Evolutionary conservation across 2,113 vertebrate species (phyloP).

Genomic region (Eretmodus cyanostictus): DNA sequence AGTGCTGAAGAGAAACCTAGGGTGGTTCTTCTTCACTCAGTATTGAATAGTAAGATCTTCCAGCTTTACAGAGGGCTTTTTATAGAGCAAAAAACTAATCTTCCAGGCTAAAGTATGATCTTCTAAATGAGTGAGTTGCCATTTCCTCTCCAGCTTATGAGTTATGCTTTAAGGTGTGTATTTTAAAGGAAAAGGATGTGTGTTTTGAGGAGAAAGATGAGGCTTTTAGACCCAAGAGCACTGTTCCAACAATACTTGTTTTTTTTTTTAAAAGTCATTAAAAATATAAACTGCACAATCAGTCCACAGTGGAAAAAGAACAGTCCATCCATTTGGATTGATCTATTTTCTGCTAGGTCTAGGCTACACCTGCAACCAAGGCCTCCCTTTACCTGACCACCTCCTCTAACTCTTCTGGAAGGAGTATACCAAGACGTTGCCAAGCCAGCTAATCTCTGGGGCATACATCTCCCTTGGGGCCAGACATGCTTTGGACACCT

Average conservation of each 20-base stretch:
- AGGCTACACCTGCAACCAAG: neutral
- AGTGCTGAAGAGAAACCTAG: neutral
- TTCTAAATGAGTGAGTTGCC: neutral
- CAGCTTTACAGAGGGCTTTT: neutral
- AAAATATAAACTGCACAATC: neutral
- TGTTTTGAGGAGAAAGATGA: neutral
- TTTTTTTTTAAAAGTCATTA: neutral
- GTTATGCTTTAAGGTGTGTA: neutral
- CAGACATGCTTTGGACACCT: neutral
- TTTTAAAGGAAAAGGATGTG: neutral
- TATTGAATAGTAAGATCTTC: neutral
- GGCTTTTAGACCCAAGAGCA: neutral
- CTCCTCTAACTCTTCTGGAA: neutral
- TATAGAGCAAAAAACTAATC: neutral
- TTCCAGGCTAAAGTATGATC: neutral
- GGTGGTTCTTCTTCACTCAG: neutral
- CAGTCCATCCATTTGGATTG: neutral
- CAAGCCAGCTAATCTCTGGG: neutral
- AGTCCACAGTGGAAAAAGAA: neutral
- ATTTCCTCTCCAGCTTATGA: neutral
- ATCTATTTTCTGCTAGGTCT: neutral
- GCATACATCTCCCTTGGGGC: neutral
- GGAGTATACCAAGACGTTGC: neutral
- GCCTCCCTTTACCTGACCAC: neutral
- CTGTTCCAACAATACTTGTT: neutral